Conservation (phyloP, 2,888 invertebrate species). For the Pherbina coryleti region DNA sequence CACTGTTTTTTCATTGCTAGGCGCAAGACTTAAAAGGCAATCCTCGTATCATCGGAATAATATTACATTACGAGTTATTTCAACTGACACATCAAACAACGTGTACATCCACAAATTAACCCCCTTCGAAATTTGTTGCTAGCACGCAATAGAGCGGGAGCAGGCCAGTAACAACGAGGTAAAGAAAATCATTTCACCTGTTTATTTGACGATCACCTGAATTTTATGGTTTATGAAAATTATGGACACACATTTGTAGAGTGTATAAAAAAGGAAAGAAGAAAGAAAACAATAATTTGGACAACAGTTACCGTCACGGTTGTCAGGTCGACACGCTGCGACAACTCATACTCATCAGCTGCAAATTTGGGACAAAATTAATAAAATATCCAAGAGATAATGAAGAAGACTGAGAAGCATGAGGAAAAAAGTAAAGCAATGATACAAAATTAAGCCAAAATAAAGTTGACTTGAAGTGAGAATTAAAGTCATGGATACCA, state of each 20-base stretch:
- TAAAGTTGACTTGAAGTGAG: neutral
- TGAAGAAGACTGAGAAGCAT: constrained; percentile 47
- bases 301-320: constrained; percentile 3
- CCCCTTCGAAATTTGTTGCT: neutral
- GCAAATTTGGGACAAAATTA: constrained; percentile 52
- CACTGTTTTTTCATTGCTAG: too few species aligned
- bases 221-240: constrained; percentile 45
- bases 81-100: too few species aligned
- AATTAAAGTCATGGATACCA: neutral
- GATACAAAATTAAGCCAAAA: neutral
- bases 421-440: constrained; percentile 10
- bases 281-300: neutral
- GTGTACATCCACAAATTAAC: constrained; percentile 20
- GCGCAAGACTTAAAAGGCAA: too few species aligned
- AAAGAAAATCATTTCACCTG: constrained; percentile 62
- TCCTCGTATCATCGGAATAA: too few species aligned
- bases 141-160: too few species aligned
- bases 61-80: too few species aligned
- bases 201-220: constrained; percentile 43
- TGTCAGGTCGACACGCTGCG: neutral
- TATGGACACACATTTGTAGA: constrained; percentile 37
- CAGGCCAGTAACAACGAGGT: constrained; percentile 21
- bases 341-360: neutral
- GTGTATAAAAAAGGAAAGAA: neutral
- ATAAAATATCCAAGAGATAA: constrained; percentile 49